These are phyloP conservation scores for Rhyacophila evoluta DNA, from an alignment of 2,888 invertebrate genomes.

Conservation along the genomic window DNA sequence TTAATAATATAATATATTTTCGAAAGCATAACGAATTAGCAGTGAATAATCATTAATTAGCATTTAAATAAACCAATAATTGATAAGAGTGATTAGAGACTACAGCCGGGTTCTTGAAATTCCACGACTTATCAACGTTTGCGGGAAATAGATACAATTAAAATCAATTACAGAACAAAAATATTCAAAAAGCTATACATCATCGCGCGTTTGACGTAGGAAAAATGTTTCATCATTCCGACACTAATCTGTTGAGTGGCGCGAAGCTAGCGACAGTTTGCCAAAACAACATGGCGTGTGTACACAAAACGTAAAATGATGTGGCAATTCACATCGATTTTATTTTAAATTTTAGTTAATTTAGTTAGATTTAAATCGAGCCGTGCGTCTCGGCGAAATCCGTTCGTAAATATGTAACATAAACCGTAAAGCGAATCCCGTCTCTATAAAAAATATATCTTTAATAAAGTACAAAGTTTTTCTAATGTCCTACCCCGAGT, in stretches of 20 bases:
- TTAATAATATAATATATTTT: too few species aligned
- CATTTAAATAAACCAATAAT: too few species aligned
- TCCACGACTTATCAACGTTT: neutral
- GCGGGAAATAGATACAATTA: slow-evolving; percentile 24
- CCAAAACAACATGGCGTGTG: slow-evolving; percentile 60
- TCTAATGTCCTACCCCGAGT: slow-evolving; percentile 51
- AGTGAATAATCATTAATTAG: too few species aligned
- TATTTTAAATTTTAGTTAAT: slow-evolving; percentile 56
- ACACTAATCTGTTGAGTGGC: slow-evolving; percentile 60
- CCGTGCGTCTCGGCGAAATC: slow-evolving; percentile 53
- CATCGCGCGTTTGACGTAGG: slow-evolving; percentile 38
- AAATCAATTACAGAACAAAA: neutral
- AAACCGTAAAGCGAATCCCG: slow-evolving; percentile 45
- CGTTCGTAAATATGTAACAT: slow-evolving; percentile 55
- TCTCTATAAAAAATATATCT: slow-evolving; percentile 41
- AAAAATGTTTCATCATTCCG: slow-evolving; percentile 44
- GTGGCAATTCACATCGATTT: slow-evolving; percentile 58
- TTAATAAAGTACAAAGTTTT: slow-evolving; percentile 53
- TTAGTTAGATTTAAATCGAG: slow-evolving; percentile 53
- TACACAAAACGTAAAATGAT: slow-evolving; percentile 61
- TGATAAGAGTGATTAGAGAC: neutral
- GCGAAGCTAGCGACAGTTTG: slow-evolving; percentile 58
- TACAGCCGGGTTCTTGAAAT: neutral
- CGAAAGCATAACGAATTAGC: too few species aligned
- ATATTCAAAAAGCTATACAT: neutral